phyloP scores from a whole-genome alignment of 2,888 invertebrate genomes.

The Drosophila mimica region DNA sequence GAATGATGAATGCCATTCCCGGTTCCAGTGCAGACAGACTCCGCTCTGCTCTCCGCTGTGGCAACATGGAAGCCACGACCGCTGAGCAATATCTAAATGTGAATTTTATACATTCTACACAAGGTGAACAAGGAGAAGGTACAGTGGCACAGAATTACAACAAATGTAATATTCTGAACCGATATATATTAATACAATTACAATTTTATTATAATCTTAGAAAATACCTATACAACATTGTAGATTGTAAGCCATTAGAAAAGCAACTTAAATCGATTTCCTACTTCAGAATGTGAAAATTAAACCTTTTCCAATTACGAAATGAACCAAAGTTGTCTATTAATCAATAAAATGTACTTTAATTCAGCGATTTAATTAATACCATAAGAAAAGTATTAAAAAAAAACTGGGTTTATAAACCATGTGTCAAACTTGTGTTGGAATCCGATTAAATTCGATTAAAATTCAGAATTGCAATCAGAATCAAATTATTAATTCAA shows the following conservation, averaged over 20 bases:
- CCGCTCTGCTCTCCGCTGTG: not conserved
- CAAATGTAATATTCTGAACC: not conserved
- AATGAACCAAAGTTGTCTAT: not conserved
- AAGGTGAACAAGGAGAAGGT: constrained; percentile 54
- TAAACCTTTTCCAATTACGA: not conserved
- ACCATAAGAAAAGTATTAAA: not conserved
- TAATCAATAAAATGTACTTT: not conserved
- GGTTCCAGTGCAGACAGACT: constrained; percentile 25
- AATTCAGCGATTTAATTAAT: not conserved
- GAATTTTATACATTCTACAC: constrained; percentile 74
- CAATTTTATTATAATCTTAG: not conserved
- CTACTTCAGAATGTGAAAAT: not conserved
- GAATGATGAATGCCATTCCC: constrained; percentile 73
- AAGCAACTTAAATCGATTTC: not conserved
- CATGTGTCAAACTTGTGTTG: not conserved
- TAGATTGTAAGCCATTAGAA: not conserved
- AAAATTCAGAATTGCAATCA: not conserved
- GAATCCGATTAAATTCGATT: not conserved
- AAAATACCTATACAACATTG: not conserved
- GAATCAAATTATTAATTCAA: not conserved
- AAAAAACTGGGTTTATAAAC: not conserved
- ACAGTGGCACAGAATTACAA: constrained; percentile 51
- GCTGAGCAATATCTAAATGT: constrained; percentile 65
- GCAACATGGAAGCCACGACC: constrained; percentile 55
- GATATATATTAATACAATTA: not conserved